phyloP scores from a whole-genome alignment of 2,888 invertebrate genomes.

The Hypercompe scribonia region DNA sequence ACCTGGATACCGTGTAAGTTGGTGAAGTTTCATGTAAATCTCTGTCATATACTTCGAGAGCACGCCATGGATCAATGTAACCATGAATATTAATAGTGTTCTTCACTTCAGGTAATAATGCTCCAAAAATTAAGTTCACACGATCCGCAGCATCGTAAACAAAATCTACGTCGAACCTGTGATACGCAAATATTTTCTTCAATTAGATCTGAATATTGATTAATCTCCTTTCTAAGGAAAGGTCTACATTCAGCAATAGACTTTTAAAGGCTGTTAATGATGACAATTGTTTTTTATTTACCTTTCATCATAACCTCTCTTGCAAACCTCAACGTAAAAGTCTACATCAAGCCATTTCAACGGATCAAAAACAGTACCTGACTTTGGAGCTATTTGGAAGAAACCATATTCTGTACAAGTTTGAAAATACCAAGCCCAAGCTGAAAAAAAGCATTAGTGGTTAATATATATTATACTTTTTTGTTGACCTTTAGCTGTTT shows the following conservation, averaged over 20 bases:
- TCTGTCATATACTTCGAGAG: conserved; percentile 79
- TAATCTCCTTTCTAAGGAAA: too few species aligned
- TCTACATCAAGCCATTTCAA: conserved; percentile 72
- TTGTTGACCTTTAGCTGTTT: not conserved
- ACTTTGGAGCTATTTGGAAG: conserved; percentile 88
- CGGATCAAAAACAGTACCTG: conserved; percentile 75
- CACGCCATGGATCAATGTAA: conserved; percentile 86
- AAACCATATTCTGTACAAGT: conserved; percentile 96
- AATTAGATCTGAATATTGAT: not conserved
- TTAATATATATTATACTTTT: not conserved
- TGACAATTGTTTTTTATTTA: too few species aligned
- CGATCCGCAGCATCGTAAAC: conserved; percentile 75
- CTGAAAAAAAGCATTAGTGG: conserved; percentile 69
- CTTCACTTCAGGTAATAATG: conserved; percentile 77
- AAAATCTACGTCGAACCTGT: conserved; percentile 73
- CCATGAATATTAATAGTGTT: conserved; percentile 87
- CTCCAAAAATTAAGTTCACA: conserved; percentile 84
- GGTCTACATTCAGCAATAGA: too few species aligned
- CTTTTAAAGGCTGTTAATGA: too few species aligned
- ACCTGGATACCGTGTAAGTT: conserved; percentile 75
- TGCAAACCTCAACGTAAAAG: conserved; percentile 77
- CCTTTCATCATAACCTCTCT: conserved; percentile 67
- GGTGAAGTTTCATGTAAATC: conserved; percentile 75
- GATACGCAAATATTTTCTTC: not conserved
- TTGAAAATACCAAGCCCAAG: conserved; percentile 93